Conservation (phyloP, 1,140 invertebrate species). For the Latrodectus geometricus region DNA sequence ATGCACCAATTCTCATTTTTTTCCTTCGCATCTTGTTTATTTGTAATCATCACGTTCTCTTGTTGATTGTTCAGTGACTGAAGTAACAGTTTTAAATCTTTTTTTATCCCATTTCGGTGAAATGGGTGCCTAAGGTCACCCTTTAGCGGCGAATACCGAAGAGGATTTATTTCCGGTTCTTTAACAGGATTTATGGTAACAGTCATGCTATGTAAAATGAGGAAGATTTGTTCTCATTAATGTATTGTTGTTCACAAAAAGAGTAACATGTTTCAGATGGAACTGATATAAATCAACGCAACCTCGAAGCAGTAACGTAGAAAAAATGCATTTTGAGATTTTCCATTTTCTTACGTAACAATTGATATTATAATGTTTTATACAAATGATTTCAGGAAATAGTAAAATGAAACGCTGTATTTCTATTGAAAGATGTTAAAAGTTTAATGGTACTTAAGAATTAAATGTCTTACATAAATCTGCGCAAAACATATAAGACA, state of each 20-base stretch:
- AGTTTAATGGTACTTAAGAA: too few relatives aligned
- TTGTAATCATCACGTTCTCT: neutral
- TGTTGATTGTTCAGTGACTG: neutral
- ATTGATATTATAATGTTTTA: too few relatives aligned
- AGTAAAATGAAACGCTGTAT: too few relatives aligned
- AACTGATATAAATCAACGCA: too few relatives aligned
- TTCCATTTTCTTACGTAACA: too few relatives aligned
- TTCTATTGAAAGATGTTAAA: too few relatives aligned
- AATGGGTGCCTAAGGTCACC: constrained; percentile 7
- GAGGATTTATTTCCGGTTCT: constrained; percentile 43
- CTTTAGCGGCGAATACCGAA: constrained; percentile 10
- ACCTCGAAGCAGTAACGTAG: too few relatives aligned
- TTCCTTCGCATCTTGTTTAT: neutral
- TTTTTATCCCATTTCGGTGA: neutral
- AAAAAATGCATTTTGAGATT: too few relatives aligned
- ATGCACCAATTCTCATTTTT: neutral
- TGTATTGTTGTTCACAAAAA: constrained; percentile 4
- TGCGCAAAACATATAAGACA: too few relatives aligned
- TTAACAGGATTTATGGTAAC: constrained; percentile 21
- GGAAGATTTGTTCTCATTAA: constrained; percentile 19
- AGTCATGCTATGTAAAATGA: constrained; percentile 44
- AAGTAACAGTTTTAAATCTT: constrained; percentile 11
- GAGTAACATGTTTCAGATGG: neutral
- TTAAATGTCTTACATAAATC: too few relatives aligned
- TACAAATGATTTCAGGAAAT: too few relatives aligned